Evolutionary conservation across 2,113 vertebrate species (phyloP).

Genomic region (Nycticebus coucang): DNA sequence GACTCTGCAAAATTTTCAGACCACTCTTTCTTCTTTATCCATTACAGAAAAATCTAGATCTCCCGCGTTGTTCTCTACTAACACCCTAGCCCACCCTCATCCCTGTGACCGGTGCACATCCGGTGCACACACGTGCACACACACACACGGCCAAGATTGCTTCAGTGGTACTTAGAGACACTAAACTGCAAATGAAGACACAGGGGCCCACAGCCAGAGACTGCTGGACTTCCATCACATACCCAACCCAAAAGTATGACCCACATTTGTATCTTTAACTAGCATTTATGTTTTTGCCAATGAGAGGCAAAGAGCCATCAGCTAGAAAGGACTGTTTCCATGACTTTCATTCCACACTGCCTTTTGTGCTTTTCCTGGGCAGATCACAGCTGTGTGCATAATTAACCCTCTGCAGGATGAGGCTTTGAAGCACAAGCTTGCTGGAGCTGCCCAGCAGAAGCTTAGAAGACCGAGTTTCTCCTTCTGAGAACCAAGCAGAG

Average conservation of each 20-base stretch:
- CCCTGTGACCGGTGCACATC: no score
- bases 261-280: neutral
- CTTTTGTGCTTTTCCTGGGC: neutral
- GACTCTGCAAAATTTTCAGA: constrained; percentile 8
- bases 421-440: neutral
- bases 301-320: neutral
- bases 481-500: neutral
- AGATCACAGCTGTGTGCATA: neutral
- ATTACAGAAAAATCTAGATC: constrained; percentile 17
- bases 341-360: neutral
- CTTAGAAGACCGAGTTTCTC: neutral
- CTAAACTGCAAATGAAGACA: neutral
- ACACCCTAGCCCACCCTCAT: neutral
- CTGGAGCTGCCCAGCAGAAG: neutral
- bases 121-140: neutral
- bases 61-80: neutral
- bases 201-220: neutral
- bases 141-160: neutral
- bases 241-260: neutral
- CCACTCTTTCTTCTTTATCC: neutral
- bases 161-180: neutral
- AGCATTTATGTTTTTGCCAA: neutral
- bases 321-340: neutral
- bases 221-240: neutral
- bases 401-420: neutral